Percentiles rank a stretch among this genome's conserved stretches.
These are phyloP conservation scores for Rhimphoctona megacephalus DNA, from an alignment of 2,888 invertebrate genomes.

Conservation along the genomic window DNA sequence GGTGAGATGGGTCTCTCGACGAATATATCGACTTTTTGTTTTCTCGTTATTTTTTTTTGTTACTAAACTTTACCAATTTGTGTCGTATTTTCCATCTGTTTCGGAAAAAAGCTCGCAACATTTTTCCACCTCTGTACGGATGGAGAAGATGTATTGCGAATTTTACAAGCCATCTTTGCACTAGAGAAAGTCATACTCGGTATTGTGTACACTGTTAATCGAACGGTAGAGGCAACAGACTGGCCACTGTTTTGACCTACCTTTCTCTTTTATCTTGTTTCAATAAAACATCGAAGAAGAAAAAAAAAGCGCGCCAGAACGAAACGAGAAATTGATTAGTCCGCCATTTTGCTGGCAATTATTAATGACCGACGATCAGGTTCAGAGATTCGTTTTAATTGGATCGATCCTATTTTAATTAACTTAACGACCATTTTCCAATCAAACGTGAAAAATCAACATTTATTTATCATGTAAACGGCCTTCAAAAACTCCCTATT, in stretches of 20 bases:
- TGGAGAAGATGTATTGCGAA: not conserved
- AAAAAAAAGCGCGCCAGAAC: not conserved
- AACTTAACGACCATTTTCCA: not conserved
- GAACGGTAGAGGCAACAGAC: not conserved
- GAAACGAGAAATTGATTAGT: conserved; percentile 14
- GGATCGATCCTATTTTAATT: not conserved
- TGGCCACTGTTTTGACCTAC: conserved; percentile 1
- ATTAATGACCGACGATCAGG: not conserved
- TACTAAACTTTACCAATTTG: not conserved
- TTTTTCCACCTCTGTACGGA: conserved; percentile 2
- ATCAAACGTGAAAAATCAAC: not conserved
- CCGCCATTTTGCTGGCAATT: conserved; percentile 1
- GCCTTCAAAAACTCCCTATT: not conserved
- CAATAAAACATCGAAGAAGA: not conserved
- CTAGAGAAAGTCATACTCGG: conserved; percentile 45
- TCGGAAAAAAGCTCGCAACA: not conserved
- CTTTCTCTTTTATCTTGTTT: conserved; percentile 18
- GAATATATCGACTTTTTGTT: conserved; percentile 21
- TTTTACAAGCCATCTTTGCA: conserved; percentile 2
- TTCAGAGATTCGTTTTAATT: not conserved
- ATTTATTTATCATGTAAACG: not conserved
- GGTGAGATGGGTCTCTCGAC: conserved; percentile 11
- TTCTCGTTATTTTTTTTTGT: not conserved
- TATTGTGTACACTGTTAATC: conserved; percentile 20
- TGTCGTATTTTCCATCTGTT: conserved; percentile 6